Conservation (phyloP, 1,140 invertebrate genomes). For the Drosophila repletoides region DNA sequence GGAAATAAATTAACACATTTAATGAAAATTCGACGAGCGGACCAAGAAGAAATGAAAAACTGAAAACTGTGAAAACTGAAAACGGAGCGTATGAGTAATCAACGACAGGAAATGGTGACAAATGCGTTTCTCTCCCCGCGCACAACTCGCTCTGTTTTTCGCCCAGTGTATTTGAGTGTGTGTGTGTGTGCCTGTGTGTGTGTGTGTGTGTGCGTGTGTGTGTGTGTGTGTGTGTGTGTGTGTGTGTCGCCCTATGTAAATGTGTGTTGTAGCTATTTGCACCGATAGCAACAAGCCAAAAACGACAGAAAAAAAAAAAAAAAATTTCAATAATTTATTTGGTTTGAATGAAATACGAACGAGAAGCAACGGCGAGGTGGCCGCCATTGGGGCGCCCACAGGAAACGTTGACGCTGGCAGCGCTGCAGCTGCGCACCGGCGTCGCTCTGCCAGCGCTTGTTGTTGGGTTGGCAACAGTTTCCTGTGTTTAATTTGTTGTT, state of each 20-base stretch:
- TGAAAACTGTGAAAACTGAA: slow-evolving; percentile 27
- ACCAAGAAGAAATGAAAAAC: slow-evolving; percentile 12
- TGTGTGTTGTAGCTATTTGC: slow-evolving; percentile 79
- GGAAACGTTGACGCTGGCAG: slow-evolving; percentile 61
- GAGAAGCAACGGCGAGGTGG: slow-evolving; percentile 28
- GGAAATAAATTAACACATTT: slow-evolving; percentile 79
- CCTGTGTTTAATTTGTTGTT: slow-evolving; percentile 57
- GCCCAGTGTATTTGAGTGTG: too few relatives aligned
- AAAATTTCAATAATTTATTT: slow-evolving; percentile 80
- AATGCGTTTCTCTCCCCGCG: slow-evolving; percentile 39
- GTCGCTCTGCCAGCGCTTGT: slow-evolving; percentile 13
- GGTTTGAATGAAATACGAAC: slow-evolving; percentile 78
- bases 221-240: slow-evolving; percentile 23
- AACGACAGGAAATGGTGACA: slow-evolving; percentile 78
- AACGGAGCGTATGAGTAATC: slow-evolving; percentile 78
- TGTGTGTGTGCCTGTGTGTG: neutral
- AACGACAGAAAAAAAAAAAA: slow-evolving; percentile 23
- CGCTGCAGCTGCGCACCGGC: slow-evolving; percentile 14
- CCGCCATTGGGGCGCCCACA: slow-evolving; percentile 78
- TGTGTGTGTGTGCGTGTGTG: slow-evolving; percentile 6
- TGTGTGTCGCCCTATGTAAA: slow-evolving; percentile 26
- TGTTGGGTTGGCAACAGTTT: slow-evolving; percentile 71
- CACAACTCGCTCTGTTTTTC: too few relatives aligned
- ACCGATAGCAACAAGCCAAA: slow-evolving; percentile 78
- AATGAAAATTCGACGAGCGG: slow-evolving; percentile 66